Evolutionary conservation across 2,113 vertebrate species (phyloP), one percentile per base, ranked within the genome.

Genomic region (Otis tarda): DNA sequence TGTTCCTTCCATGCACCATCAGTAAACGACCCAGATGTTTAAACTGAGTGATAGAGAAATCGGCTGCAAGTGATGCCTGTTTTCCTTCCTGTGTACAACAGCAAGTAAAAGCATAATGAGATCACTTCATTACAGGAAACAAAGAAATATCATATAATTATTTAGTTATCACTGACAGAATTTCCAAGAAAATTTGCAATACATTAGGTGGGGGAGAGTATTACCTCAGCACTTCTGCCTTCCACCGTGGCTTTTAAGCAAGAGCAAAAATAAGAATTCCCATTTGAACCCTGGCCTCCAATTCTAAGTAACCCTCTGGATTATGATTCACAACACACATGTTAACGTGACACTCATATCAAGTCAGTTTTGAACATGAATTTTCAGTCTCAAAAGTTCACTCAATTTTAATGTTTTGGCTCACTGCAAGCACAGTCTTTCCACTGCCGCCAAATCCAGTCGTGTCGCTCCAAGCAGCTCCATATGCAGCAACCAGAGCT

Each of bases 1-100:
- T 99, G 98, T 99, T 99, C n/a, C 99, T 98, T 21, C 99, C 99
- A 3, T 99, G 99, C 61, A 99, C 99, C 99, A 99, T 99, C 27
- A 99, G 98, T 49, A 99, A 95, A 25, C 99, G 98, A 55, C 99
- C 99, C 41, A 99, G 97, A 90, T 99, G 99, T 97, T 99, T 99
- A 94, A 99, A 99, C 97, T 99, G 99, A 87, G 99, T 99, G 98
- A 99, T 98, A 6, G 99, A 99, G 98, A 99, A 99, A 96, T 99
- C 99, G 0, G 99, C 99, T 3, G 99, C 99, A 96, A 99, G 93
- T 0, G 99, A 99, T 4, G 99, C 99, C 97, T 99, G 99, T 57
- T 99, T 99, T 37, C 99, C 99, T 97, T 99, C 99, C 99, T 99
- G 94, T 16, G 28, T 74, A 94, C 5, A 53, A 56, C 31, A 82